These are phyloP conservation scores for Hoplostethus atlanticus DNA, from an alignment of 2,797 vertebrate genomes.

Conservation along the genomic window DNA sequence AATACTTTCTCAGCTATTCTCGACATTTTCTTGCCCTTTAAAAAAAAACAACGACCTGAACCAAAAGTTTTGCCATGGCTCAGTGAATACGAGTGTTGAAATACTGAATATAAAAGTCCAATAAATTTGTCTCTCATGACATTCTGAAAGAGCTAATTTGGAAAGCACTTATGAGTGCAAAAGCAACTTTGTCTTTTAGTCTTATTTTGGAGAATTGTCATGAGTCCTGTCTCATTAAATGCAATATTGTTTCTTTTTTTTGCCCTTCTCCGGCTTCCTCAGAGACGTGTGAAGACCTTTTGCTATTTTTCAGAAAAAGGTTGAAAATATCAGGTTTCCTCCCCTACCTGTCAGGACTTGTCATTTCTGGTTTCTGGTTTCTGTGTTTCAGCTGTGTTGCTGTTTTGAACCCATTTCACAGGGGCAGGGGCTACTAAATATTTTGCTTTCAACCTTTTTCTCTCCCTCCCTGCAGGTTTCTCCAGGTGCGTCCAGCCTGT, in stretches of 20 bases:
- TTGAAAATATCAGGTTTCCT: conserved; percentile 1
- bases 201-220: background rate
- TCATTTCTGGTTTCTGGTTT: background rate
- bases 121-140: background rate
- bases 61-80: conserved; percentile 24
- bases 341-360: background rate
- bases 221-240: background rate
- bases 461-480: conserved; percentile 86
- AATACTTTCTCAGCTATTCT: conserved; percentile 6
- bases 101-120: background rate
- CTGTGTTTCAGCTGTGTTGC: background rate
- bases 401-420: background rate
- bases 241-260: background rate
- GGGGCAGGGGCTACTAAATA: background rate
- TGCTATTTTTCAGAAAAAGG: background rate
- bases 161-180: background rate
- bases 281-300: background rate
- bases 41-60: background rate
- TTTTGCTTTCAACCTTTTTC: conserved; percentile 12
- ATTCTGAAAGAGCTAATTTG: background rate
- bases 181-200: conserved; percentile 17
- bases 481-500: conserved; percentile 93
- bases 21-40: background rate
- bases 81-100: background rate
- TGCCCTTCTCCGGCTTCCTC: background rate